Percentiles rank a stretch among this genome's conserved stretches.
These are phyloP conservation scores for Phataginus tricuspis DNA, from an alignment of 2,797 vertebrate genomes.

Conservation along the genomic window DNA sequence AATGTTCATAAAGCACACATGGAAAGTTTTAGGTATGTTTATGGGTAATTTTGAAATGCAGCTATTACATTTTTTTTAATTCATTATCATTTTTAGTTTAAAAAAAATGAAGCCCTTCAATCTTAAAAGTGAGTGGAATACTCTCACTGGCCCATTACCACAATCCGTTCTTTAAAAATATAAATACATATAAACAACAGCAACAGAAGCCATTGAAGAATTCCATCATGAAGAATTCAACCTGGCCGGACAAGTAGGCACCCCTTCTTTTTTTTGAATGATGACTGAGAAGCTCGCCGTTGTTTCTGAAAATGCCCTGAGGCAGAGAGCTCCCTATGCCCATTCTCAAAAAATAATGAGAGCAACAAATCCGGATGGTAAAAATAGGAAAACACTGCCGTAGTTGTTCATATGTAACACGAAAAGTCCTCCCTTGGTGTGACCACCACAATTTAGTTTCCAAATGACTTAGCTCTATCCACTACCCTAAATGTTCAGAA, in stretches of 20 bases:
- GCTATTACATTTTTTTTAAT: neutral
- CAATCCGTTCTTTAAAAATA: neutral
- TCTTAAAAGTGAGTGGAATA: neutral
- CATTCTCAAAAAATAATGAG: neutral
- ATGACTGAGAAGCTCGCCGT: neutral
- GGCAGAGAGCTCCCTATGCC: neutral
- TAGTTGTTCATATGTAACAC: neutral
- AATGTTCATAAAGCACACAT: neutral
- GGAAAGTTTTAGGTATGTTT: neutral
- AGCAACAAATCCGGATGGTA: neutral
- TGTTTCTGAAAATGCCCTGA: neutral
- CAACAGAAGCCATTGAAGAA: neutral
- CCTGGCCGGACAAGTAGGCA: fast-evolving
- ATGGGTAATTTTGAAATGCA: slow-evolving; percentile 6
- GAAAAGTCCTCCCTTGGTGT: neutral
- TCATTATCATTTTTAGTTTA: neutral
- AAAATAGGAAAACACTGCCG: neutral
- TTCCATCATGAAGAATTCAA: neutral
- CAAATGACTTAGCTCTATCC: neutral
- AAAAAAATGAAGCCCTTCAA: neutral
- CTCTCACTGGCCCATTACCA: neutral
- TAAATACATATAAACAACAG: neutral
- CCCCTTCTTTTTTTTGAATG: neutral
- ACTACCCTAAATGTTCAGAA: neutral
- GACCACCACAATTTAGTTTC: neutral